Evolutionary conservation across 2,113 vertebrate genomes (phyloP), one percentile per base, ranked within the genome.

Genomic region (Caretta caretta): DNA sequence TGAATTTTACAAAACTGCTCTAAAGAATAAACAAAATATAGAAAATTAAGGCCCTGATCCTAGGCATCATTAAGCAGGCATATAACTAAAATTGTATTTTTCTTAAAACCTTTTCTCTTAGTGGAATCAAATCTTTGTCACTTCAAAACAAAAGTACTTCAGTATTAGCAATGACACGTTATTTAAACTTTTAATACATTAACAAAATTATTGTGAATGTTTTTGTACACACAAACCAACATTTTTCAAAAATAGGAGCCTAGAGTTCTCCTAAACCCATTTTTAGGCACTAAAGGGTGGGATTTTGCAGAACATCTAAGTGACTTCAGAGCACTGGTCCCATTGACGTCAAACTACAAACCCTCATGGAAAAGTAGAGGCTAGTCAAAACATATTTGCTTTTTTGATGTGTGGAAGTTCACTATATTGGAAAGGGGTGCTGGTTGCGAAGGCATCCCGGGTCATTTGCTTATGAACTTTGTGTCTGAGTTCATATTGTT

Each of bases 311-410:
- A 53, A 1, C 12, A 76, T 16, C 78, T 92, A 49, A 88, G 22
- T 4, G 4, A 65, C 57, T 75, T 65, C 91, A 90, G 90, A 80
- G 79, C 92, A 81, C 57, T 65, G 27, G 90, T 95, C 93, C 94
- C 94, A 89, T 92, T 78, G 22, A 93, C 27, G 4, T 69, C 35
- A 69, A 69, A n/a, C 16, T 69, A 13, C 62, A 96, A 97, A 79
- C 88, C 93, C 84, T 96, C 90, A 54, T 95, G 90, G 93, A 95
- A 79, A 96, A 86, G 25, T 17, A 69, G 48, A 69, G 10, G 84
- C 86, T 96, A 96, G 93, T 96, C 96, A 97, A 95, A 97, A 97
- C 92, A 92, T 94, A 59, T 65, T 82, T 91, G 57, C 49, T 86
- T 96, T 97, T 92, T 92, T 16, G 76, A 91, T 76, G 87, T n/a